phyloP scores from a whole-genome alignment of 1,140 invertebrate genomes.

The Acromyrmex heyeri region DNA sequence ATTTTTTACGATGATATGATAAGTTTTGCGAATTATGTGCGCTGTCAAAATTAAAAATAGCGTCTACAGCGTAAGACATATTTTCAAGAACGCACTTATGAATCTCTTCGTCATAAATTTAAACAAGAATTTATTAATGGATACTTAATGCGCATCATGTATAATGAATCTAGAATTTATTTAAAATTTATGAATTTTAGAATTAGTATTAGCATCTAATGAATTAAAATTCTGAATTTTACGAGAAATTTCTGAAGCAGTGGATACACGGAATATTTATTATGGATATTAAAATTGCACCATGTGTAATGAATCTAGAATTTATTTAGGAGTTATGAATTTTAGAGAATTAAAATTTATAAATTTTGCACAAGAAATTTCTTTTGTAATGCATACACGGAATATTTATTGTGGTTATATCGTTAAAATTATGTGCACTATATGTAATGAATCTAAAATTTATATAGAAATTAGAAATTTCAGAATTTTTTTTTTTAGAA shows the following conservation, averaged over 20 bases:
- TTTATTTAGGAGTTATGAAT: background rate
- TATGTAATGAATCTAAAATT: conserved; percentile 19
- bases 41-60: conserved; percentile 25
- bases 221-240: background rate
- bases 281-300: background rate
- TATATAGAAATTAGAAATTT: background rate
- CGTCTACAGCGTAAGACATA: background rate
- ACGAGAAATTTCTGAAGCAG: background rate
- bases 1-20: conserved; percentile 11
- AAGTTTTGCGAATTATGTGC: conserved; percentile 15
- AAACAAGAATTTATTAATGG: conserved; percentile 8
- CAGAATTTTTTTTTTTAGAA: background rate
- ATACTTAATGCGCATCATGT: background rate
- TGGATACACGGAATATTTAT: background rate
- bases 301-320: background rate
- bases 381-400: background rate
- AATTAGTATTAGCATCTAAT: background rate
- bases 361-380: background rate
- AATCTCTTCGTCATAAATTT: background rate
- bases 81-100: background rate
- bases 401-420: background rate
- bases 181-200: background rate
- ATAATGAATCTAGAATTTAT: conserved; percentile 21
- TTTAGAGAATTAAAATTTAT: no score
- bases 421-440: background rate